Evolutionary conservation across 1,140 invertebrate genomes (phyloP).

Genomic region (Triops cancriformis): DNA sequence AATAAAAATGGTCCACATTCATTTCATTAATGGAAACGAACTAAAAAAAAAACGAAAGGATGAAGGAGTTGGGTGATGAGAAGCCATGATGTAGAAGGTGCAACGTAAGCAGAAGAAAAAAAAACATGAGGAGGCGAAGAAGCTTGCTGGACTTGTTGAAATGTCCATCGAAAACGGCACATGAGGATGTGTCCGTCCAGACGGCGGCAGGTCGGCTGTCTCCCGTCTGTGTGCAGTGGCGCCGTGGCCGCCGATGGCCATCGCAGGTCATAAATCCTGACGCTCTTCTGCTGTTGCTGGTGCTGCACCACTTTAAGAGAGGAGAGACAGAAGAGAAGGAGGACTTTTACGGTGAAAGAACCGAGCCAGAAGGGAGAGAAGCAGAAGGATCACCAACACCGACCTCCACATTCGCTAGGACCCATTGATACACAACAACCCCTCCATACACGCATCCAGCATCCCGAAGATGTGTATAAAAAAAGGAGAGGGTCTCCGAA

Average conservation of each 20-base stretch:
- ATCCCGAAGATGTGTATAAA: background rate
- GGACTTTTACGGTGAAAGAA: too few relatives aligned
- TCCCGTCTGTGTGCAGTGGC: slow-evolving; percentile 8
- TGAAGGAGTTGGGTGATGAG: background rate
- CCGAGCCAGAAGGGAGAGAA: background rate
- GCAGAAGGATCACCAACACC: slow-evolving; percentile 18
- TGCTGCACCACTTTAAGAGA: slow-evolving; percentile 15
- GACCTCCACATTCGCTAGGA: background rate
- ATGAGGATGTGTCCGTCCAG: slow-evolving; percentile 12
- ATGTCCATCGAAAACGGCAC: background rate
- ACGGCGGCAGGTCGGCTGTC: slow-evolving; percentile 11
- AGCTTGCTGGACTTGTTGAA: slow-evolving; percentile 13
- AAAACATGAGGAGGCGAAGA: background rate
- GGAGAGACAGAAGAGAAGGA: background rate
- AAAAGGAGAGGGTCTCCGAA: too few relatives aligned
- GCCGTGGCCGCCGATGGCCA: slow-evolving; percentile 11
- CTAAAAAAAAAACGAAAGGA: background rate
- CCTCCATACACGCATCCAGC: background rate
- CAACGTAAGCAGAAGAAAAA: background rate
- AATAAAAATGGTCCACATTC: background rate
- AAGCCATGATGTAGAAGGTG: background rate
- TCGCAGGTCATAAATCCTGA: slow-evolving; percentile 15
- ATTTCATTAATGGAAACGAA: background rate
- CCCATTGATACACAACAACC: background rate
- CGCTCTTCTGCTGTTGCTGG: background rate